Percentiles rank a stretch among this genome's conserved stretches.
These are phyloP conservation scores for Elmis aenea DNA, from an alignment of 2,888 invertebrate genomes.

Conservation along the genomic window DNA sequence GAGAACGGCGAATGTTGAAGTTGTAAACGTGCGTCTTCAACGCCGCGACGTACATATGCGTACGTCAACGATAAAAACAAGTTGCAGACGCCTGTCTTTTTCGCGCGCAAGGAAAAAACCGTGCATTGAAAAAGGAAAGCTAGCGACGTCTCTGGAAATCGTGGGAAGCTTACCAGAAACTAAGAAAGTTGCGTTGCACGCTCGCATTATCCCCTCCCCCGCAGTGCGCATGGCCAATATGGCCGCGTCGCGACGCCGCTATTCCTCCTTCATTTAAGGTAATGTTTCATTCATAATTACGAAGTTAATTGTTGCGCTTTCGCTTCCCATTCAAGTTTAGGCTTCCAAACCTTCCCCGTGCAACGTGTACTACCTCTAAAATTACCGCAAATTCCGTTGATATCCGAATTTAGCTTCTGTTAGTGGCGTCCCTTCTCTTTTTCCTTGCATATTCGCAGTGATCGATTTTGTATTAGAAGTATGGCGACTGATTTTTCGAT, in stretches of 20 bases:
- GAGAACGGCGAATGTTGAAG: slow-evolving; percentile 38
- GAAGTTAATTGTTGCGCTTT: slow-evolving; percentile 20
- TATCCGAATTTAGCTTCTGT: too few species aligned
- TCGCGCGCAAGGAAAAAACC: slow-evolving; percentile 4
- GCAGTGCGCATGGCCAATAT: slow-evolving; percentile 41
- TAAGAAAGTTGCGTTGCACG: slow-evolving; percentile 36
- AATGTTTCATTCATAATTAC: slow-evolving; percentile 35
- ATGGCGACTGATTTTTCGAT: slow-evolving; percentile 25
- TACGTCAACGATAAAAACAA: slow-evolving; percentile 8
- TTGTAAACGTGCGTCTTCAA: slow-evolving; percentile 31
- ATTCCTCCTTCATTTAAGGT: slow-evolving; percentile 32
- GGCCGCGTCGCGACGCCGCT: slow-evolving; percentile 33
- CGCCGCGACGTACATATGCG: slow-evolving; percentile 32
- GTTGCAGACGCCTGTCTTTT: slow-evolving; percentile 11
- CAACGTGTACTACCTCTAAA: too few species aligned
- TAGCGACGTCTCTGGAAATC: slow-evolving; percentile 29
- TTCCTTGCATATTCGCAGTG: too few species aligned
- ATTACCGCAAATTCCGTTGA: too few species aligned
- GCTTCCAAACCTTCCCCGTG: too few species aligned
- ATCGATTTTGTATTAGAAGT: slow-evolving; percentile 26
- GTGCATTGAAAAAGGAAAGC: slow-evolving; percentile 25
- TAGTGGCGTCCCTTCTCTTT: too few species aligned
- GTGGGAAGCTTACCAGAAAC: slow-evolving; percentile 25
- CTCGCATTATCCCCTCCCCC: slow-evolving; percentile 23
- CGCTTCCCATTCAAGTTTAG: too few species aligned